Conservation (phyloP, 64 coral and sea anemone species). For the Cladopsammia gracilis region DNA sequence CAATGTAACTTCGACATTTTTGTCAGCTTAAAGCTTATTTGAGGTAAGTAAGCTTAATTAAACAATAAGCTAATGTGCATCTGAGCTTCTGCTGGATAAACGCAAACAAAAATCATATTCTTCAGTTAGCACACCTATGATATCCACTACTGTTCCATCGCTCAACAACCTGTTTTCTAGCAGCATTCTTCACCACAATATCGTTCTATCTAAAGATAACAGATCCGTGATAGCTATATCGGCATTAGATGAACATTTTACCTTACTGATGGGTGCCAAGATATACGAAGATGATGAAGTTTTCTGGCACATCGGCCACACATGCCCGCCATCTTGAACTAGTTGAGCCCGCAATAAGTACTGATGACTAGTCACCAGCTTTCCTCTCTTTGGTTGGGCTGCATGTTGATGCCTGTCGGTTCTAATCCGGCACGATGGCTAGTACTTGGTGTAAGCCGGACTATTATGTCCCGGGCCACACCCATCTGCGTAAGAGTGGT, state of each 20-base stretch:
- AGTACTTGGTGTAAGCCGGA: too few species aligned
- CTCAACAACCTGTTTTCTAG: too few species aligned
- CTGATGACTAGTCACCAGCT: neutral
- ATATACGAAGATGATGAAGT: constrained; percentile 60
- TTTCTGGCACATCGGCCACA: constrained; percentile 70
- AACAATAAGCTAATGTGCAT: too few species aligned
- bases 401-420: neutral
- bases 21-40: too few species aligned
- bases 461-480: too few species aligned
- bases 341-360: constrained; percentile 14
- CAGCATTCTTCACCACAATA: neutral
- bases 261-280: constrained; percentile 31
- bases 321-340: constrained; percentile 81
- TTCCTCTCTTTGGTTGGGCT: neutral
- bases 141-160: too few species aligned
- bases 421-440: neutral
- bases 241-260: neutral
- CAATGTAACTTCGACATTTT: too few species aligned
- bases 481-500: too few species aligned
- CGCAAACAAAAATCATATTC: too few species aligned
- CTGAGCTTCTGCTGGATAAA: too few species aligned
- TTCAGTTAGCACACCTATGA: too few species aligned
- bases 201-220: neutral
- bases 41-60: too few species aligned
- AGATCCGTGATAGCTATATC: neutral